Base-by-base conservation (phyloP, 2,888 invertebrate species). In the Synanthedon vespiformis region DNA sequence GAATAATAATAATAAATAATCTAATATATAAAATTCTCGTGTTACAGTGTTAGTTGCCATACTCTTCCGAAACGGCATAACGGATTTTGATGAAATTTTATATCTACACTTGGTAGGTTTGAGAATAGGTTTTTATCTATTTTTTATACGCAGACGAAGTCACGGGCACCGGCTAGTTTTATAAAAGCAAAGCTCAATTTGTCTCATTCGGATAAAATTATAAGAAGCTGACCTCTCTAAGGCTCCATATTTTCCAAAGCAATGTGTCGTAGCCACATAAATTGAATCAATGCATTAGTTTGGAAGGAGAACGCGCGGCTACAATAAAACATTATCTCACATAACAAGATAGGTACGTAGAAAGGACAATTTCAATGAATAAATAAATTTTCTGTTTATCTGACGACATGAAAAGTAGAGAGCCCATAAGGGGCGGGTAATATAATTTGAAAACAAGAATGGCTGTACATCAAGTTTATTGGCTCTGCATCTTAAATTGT, bases 371-470 rank as follows among this genome's bases (percentile, higher is more conserved):
- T 63, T 56, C 65, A 62, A 69, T 72, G 71, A 69, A 72, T 72
- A 68, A 63, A 67, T 71, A 65, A 66, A 60, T 62, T 60, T 63
- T 60, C 52, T 64, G 62, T 62, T 48, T 48, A 48, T 16, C 16
- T 22, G 16, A 44, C 14, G 34, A 14, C 44, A 44, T 44, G 44
- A 44, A 12, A 44, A 44, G 34, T 34, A 34, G n/a, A 44, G 44
- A 14, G 44, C 44, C 44, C 44, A 44, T 44, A 44, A 44, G 12
- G 44, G 44, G 44, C 44, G 13, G 34, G n/a, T 44, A 44, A 44
- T 44, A 51, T 41, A 41, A 51, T 51, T 44, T 41, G 22, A 27
- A 44, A 44, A 51, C 44, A 51, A 44, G 47, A 14, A 40, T 14
- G 8, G 48, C 52, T 16, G 40, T 52, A 48, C 40, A 51, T 51